These are phyloP conservation scores for Glareola pratincola DNA, from an alignment of 2,113 vertebrate genomes.

Conservation along the genomic window DNA sequence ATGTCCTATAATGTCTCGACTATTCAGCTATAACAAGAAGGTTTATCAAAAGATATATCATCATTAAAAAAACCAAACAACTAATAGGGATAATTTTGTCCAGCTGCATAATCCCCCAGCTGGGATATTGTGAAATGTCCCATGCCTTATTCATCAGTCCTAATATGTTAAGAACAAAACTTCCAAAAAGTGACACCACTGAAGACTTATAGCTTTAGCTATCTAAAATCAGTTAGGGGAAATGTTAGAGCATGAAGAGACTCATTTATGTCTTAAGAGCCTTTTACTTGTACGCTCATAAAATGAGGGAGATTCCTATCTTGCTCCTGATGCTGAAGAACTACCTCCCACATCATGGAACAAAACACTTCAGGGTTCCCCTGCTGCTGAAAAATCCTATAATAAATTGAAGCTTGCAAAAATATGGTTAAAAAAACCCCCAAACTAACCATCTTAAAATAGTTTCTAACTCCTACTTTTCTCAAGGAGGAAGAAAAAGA, in stretches of 20 bases:
- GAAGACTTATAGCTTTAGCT: background rate
- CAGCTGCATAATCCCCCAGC: slow-evolving; percentile 2
- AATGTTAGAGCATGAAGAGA: background rate
- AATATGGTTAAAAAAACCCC: background rate
- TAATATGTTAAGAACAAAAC: background rate
- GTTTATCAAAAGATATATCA: slow-evolving; percentile 31
- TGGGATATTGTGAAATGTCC: background rate
- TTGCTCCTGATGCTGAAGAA: background rate
- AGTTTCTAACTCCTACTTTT: background rate
- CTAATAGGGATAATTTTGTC: slow-evolving; percentile 32
- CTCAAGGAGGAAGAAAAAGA: background rate
- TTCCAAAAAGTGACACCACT: background rate
- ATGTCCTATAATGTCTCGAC: background rate
- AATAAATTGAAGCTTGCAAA: background rate
- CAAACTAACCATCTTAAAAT: background rate
- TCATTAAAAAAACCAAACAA: background rate
- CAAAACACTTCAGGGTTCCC: background rate
- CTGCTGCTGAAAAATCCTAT: background rate
- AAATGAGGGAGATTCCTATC: background rate
- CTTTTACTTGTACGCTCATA: background rate
- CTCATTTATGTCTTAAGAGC: background rate
- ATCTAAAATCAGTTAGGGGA: background rate
- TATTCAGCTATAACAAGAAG: background rate
- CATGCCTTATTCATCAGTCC: slow-evolving; percentile 30
- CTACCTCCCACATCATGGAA: background rate